Evolutionary conservation across 1,140 invertebrate genomes (phyloP), one percentile per base, ranked within the genome.

Genomic region (Zaprionus kolodkinae): DNA sequence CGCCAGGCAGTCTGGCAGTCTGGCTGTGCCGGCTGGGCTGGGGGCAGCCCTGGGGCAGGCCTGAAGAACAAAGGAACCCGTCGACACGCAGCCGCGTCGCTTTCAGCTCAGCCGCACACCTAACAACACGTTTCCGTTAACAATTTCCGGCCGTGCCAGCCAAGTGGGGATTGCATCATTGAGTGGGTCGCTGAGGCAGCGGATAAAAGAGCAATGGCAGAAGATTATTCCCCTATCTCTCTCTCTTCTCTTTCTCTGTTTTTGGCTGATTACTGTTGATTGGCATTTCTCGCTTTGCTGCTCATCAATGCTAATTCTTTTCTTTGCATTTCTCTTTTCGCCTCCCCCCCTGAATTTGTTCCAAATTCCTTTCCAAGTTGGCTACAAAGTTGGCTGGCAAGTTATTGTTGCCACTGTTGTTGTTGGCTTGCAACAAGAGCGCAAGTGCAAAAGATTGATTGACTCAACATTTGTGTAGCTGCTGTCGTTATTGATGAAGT

Each of bases 281-380:
- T 91, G 88, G 83, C 87, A 85, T 91, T 91, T 91, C 74, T 91
- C 84, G 83, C 88, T 81, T 89, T 84, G 85, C 75, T 88, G 84
- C 87, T 91, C 88, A 91, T 91, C 88, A 91, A 91, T 91, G 87
- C 87, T 91, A 91, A 88, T 88, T 89, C 84, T 88, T 85, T 71
- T 27, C 38, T 65, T 17, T 63, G 63, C 57, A 55, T 56, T 68
- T 64, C n/a, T 21, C 54, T 35, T 69, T 78, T 36, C 43, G 63
- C 17, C 56, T 45, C 21, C 21, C 21, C 21, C 21, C 2, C 21
- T 38, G 57, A 62, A 43, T 43, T 55, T 57, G n/a, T 21, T 21
- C 21, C 27, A 33, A 13, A 15, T 15, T 11, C 11, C 13, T 30
- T 40, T 17, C 43, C 27, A 30, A 33, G n/a, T 72, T 68, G 64